phyloP scores from a whole-genome alignment of 2,888 invertebrate species.

The Cerceris ruficornis region DNA sequence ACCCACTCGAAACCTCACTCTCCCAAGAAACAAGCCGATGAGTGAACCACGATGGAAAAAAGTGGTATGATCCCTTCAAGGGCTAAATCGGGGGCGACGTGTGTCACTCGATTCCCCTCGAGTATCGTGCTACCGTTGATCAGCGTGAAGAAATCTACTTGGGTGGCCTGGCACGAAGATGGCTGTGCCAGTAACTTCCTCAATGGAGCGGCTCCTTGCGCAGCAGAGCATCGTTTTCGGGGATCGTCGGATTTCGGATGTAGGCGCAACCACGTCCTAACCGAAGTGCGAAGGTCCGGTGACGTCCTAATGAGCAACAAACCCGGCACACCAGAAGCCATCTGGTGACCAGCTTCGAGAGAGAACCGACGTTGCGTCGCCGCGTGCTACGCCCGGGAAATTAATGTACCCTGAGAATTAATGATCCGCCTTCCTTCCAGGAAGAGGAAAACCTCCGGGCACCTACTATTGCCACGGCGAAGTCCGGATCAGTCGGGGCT shows the following conservation, averaged over 20 bases:
- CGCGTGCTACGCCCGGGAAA: conserved; percentile 70
- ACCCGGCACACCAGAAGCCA: conserved; percentile 68
- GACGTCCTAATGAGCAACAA: conserved; percentile 70
- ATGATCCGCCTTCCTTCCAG: conserved; percentile 69
- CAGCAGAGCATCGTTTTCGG: conserved; percentile 55
- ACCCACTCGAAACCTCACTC: no score
- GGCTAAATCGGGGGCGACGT: conserved; percentile 50
- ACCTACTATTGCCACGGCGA: neutral
- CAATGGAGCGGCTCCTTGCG: conserved; percentile 57
- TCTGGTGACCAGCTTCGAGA: conserved; percentile 77
- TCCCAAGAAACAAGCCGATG: no score
- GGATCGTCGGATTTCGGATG: conserved; percentile 64
- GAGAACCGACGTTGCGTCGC: conserved; percentile 49
- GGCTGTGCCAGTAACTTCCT: conserved; percentile 59
- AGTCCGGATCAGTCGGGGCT: neutral
- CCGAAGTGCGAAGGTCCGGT: conserved; percentile 68
- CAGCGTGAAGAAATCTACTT: conserved; percentile 27
- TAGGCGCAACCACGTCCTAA: conserved; percentile 64
- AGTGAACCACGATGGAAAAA: neutral
- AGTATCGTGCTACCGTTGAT: conserved; percentile 47
- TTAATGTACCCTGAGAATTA: conserved; percentile 79
- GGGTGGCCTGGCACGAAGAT: conserved; percentile 56
- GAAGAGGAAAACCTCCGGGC: conserved; percentile 49
- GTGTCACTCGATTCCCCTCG: conserved; percentile 4
- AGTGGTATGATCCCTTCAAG: conserved; percentile 2